phyloP scores from a whole-genome alignment of 2,113 vertebrate species.

The Stegostoma tigrinum region DNA sequence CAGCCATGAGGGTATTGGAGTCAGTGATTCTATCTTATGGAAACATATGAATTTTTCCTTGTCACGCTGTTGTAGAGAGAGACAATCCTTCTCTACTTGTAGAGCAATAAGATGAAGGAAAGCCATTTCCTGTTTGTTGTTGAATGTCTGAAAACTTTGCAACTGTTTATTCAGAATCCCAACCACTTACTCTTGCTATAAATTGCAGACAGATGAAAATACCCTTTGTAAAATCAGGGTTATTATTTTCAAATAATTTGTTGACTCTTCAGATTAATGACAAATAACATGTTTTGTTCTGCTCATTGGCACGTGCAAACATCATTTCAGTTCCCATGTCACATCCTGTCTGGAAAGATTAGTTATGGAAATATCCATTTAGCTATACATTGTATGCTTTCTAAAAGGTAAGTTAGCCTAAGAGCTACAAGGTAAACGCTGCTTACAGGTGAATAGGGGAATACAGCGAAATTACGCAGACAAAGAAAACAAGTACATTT shows the following conservation, averaged over 20 bases:
- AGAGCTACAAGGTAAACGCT: background rate
- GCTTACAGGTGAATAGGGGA: background rate
- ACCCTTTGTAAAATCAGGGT: background rate
- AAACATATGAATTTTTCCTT: background rate
- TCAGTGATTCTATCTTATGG: background rate
- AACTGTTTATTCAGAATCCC: background rate
- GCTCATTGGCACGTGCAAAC: background rate
- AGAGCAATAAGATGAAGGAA: background rate
- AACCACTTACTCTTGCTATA: background rate
- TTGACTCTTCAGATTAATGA: background rate
- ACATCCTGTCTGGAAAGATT: background rate
- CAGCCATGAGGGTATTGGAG: background rate
- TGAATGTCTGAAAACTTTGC: background rate
- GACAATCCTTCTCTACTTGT: background rate
- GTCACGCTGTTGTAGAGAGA: background rate
- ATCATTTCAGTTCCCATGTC: background rate
- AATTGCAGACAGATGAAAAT: background rate
- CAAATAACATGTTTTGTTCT: background rate
- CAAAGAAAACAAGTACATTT: background rate
- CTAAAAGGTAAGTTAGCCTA: background rate
- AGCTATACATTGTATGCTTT: background rate
- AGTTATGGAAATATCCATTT: background rate
- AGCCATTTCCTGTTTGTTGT: background rate
- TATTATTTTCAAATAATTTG: background rate
- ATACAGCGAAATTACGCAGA: background rate